Conservation (phyloP, 2,113 vertebrate species). For the Synodontis membranacea region DNA sequence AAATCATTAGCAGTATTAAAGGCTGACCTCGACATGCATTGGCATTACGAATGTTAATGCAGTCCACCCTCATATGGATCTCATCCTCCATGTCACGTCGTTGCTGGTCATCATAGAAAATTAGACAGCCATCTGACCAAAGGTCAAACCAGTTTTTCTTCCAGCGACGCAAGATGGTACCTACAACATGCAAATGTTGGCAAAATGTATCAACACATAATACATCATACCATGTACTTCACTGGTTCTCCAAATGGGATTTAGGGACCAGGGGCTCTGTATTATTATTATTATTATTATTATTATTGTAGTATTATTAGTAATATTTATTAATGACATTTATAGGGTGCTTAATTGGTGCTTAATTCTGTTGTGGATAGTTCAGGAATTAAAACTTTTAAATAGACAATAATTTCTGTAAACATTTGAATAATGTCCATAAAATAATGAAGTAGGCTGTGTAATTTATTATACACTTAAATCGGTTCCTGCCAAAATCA, state of each 20-base stretch:
- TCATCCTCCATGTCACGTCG: constrained; percentile 87
- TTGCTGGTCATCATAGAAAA: constrained; percentile 89
- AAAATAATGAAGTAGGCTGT: not conserved
- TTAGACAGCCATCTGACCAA: constrained; percentile 87
- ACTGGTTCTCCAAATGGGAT: not conserved
- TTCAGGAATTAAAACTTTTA: not conserved
- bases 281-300: too few relatives aligned
- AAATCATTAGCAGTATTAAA: constrained; percentile 1
- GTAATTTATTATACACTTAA: not conserved
- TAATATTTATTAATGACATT: not conserved
- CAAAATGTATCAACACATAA: too few relatives aligned
- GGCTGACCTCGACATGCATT: constrained; percentile 82
- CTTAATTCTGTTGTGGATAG: not conserved
- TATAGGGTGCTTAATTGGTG: not conserved
- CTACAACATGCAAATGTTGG: constrained; percentile 52
- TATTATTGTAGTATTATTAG: too few relatives aligned
- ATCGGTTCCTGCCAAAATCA: not conserved
- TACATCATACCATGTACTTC: not conserved
- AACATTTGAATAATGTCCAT: not conserved
- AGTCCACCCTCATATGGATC: constrained; percentile 89
- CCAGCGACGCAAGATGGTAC: constrained; percentile 93
- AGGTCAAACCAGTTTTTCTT: constrained; percentile 98
- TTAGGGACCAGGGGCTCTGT: not conserved
- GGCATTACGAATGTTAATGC: constrained; percentile 86
- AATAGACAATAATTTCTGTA: not conserved